Percentiles rank a stretch among this genome's conserved stretches.
Conservation (phyloP, 2,113 vertebrate species). For the Oenanthe melanoleuca region DNA sequence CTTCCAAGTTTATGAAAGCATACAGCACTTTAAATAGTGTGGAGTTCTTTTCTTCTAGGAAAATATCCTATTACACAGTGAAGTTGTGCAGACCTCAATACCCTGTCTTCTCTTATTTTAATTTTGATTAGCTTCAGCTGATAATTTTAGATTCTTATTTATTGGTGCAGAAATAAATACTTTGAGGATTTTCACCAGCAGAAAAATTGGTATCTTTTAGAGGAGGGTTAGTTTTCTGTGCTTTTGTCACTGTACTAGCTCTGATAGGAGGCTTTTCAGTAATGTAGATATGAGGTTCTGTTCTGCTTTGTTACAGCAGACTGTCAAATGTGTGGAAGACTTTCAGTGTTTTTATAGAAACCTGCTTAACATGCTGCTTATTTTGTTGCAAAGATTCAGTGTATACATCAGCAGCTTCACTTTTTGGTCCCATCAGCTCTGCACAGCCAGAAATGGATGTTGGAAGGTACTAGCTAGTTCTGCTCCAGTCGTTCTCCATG, state of each 20-base stretch:
- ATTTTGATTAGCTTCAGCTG: constrained; percentile 19
- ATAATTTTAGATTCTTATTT: constrained; percentile 24
- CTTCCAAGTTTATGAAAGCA: constrained; percentile 8
- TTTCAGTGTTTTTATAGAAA: background rate
- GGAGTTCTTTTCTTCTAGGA: background rate
- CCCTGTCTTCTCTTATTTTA: background rate
- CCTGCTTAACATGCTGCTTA: background rate
- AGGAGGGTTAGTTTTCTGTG: background rate
- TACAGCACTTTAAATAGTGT: background rate
- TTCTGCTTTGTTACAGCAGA: background rate
- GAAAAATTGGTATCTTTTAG: background rate
- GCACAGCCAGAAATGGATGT: background rate
- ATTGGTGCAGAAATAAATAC: background rate
- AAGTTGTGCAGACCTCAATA: background rate
- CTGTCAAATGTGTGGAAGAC: background rate
- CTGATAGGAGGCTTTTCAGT: background rate
- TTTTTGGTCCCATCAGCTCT: background rate
- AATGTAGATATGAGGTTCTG: background rate
- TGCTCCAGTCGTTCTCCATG: background rate
- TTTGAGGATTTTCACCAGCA: background rate
- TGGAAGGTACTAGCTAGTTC: background rate
- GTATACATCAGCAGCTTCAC: background rate
- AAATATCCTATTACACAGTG: constrained; percentile 31
- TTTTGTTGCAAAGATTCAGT: background rate
- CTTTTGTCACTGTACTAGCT: background rate